Base-by-base conservation (phyloP, 1,140 invertebrate species). In the Conus ventricosus region DNA sequence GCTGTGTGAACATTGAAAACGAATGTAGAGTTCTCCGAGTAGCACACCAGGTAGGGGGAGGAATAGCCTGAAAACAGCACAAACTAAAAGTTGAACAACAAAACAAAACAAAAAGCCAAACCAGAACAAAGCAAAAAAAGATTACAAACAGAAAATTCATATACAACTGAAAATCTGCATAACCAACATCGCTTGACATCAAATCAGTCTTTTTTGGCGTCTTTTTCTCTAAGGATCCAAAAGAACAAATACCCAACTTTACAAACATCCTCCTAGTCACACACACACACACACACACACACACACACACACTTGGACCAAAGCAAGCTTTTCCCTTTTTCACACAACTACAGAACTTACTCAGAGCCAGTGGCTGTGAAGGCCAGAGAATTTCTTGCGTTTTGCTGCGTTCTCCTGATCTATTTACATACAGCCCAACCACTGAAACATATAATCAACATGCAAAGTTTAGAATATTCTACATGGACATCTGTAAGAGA, bases 311-410 rank as follows among this genome's bases (percentile, higher is more conserved):
- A 63, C 55, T 39, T 39, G 39, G 39, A 39, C 39, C 67, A 84
- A 25, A 57, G 27, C 8, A 39, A 39, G 4, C 57, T 15, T 11
- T 60, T 60, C 57, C 57, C 15, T 11, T 60, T 60, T 15, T 60
- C 57, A 60, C 54, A 25, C 23, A 84, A 7, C 7, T 15, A 8
- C 25, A 84, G 11, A 15, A 97, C 96, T 96, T 95, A 98, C 97
- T 97, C 92, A 98, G 97, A 94, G 97, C 97, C 54, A 96, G 96
- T 76, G 98, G 98, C 92, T 97, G 96, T 91, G 98, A 98, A 71
- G 99, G 99, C 96, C 99, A 99, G 98, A 99, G 99, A 84, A 99
- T 97, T 96, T 99, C 99, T 91, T 97, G 97, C 92, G 98, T 97
- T 82, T 99, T 96, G 80, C 97, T 98, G 93, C 99, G 98, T 89